Conservation (phyloP, 2,888 invertebrate genomes). For the Thereva nobilitata region DNA sequence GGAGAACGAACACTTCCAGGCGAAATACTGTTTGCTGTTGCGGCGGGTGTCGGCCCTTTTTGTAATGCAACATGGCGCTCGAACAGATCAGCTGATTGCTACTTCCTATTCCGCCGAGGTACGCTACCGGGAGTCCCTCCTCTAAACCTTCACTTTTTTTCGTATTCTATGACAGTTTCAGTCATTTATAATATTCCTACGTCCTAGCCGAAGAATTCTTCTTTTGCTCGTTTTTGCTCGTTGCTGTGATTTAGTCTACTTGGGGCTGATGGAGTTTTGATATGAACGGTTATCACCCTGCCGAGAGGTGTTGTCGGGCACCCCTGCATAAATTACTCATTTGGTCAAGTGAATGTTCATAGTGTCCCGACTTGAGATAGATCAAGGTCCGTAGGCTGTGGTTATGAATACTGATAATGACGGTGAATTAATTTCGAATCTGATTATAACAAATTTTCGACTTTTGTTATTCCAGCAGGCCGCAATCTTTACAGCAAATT, state of each 20-base stretch:
- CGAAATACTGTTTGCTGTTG: conserved; percentile 15
- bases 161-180: conserved; percentile 41
- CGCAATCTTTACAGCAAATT: too few species aligned
- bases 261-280: conserved; percentile 21
- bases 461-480: not conserved
- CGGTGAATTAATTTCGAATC: conserved; percentile 33
- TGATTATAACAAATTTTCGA: conserved; percentile 30
- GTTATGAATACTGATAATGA: conserved; percentile 39
- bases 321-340: conserved; percentile 42
- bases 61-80: conserved; percentile 41
- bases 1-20: conserved; percentile 25
- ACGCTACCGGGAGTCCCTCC: conserved; percentile 28
- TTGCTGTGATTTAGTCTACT: conserved; percentile 18
- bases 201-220: conserved; percentile 8
- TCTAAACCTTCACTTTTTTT: conserved; percentile 36
- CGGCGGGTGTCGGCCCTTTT: conserved; percentile 39
- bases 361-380: conserved; percentile 40
- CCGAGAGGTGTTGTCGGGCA: conserved; percentile 29
- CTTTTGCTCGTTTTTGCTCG: not conserved
- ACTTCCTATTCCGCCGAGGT: conserved; percentile 31
- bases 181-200: conserved; percentile 41
- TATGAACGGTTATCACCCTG: conserved; percentile 14
- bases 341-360: conserved; percentile 42
- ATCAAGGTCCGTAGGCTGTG: conserved; percentile 36
- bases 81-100: conserved; percentile 40